Conservation (phyloP, 2,797 vertebrate species). For the Psittacula derbiana region DNA sequence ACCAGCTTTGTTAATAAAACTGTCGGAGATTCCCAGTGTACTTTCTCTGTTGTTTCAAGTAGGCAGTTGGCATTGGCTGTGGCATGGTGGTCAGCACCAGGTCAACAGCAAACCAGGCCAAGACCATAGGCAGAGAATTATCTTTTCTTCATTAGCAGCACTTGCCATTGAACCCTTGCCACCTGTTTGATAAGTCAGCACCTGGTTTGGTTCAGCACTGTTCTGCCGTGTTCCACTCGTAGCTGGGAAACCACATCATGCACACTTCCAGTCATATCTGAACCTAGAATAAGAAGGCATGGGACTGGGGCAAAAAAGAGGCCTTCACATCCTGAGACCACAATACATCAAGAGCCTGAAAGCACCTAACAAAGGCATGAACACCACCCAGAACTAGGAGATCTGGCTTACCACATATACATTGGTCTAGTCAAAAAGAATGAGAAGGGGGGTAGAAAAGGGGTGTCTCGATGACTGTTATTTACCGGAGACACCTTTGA, state of each 20-base stretch:
- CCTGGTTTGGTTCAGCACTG: not conserved
- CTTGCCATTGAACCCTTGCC: not conserved
- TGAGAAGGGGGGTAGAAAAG: not conserved
- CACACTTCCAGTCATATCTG: not conserved
- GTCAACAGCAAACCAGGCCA: not conserved
- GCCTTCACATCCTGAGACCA: not conserved
- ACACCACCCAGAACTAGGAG: not conserved
- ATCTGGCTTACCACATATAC: not conserved
- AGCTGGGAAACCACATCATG: not conserved
- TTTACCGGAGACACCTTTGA: not conserved
- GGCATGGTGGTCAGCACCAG: not conserved
- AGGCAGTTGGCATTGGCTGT: not conserved
- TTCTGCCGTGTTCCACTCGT: not conserved
- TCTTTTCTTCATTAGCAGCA: not conserved
- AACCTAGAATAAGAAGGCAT: not conserved
- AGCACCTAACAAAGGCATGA: not conserved
- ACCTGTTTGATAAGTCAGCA: not conserved
- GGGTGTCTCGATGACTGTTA: not conserved
- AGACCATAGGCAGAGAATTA: not conserved
- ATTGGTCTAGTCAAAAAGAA: not conserved
- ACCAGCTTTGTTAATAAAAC: not conserved
- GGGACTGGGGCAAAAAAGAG: not conserved
- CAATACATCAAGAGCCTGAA: not conserved
- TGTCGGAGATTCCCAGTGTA: rapidly evolving
- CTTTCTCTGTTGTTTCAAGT: not conserved